These are phyloP conservation scores for Lophotis ruficrista DNA, from an alignment of 2,113 vertebrate species.

Conservation along the genomic window DNA sequence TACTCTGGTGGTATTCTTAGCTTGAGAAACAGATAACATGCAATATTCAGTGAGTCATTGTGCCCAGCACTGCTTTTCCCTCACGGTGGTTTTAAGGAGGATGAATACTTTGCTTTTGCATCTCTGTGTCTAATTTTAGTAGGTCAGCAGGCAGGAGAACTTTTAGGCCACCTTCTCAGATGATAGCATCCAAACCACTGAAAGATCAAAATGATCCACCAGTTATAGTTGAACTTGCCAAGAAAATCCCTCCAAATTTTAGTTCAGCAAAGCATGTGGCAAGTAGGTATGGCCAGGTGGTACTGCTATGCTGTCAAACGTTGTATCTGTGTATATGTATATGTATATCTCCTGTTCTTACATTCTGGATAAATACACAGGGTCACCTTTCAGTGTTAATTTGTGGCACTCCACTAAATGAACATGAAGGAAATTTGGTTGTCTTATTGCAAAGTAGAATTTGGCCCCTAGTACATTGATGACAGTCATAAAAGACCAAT, in stretches of 20 bases:
- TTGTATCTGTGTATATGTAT: background rate
- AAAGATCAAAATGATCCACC: background rate
- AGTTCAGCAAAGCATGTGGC: background rate
- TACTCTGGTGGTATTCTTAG: background rate
- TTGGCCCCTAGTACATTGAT: background rate
- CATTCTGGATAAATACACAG: background rate
- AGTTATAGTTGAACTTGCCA: background rate
- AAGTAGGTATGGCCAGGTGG: background rate
- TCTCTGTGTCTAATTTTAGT: slow-evolving; percentile 7
- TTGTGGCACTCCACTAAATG: background rate
- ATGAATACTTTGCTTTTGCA: background rate
- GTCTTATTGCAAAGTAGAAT: background rate
- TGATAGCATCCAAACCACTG: background rate
- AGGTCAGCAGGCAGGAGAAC: background rate
- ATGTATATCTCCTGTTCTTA: background rate
- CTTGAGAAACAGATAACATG: slow-evolving; percentile 7
- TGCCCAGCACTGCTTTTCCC: background rate
- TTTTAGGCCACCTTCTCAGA: background rate
- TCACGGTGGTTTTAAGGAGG: background rate
- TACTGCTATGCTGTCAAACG: background rate
- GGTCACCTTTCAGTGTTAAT: background rate
- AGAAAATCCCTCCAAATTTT: no score
- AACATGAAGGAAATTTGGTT: background rate
- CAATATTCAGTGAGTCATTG: slow-evolving; percentile 31
- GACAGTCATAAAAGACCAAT: background rate